Conservation (phyloP, 2,113 vertebrate genomes). For the Sitta europaea region DNA sequence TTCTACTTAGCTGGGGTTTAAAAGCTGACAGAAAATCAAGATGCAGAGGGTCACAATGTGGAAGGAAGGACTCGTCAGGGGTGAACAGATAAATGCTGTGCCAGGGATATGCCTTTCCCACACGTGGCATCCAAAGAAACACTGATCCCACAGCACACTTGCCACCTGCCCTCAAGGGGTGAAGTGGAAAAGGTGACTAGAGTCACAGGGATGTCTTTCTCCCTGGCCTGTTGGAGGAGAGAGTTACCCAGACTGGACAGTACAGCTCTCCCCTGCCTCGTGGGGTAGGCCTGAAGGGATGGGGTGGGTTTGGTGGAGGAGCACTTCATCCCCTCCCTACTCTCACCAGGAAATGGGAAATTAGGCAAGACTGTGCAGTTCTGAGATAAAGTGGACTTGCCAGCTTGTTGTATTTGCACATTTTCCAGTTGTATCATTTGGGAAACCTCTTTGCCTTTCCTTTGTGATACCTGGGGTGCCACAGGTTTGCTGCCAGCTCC, state of each 20-base stretch:
- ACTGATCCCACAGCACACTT: background rate
- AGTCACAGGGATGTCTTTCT: background rate
- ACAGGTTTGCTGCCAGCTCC: background rate
- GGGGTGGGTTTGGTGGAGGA: background rate
- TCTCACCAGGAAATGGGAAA: background rate
- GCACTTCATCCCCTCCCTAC: background rate
- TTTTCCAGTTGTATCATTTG: background rate
- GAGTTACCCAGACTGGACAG: background rate
- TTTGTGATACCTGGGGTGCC: background rate
- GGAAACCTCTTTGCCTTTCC: background rate
- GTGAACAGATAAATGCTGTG: background rate
- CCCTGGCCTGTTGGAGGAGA: background rate
- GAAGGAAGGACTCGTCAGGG: background rate
- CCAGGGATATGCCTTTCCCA: background rate
- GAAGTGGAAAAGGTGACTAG: background rate
- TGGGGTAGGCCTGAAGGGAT: background rate
- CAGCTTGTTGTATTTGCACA: background rate
- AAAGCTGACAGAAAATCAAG: slow-evolving; percentile 43
- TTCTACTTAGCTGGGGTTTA: background rate
- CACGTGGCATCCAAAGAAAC: background rate
- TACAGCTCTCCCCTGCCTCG: background rate
- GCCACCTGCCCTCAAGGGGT: background rate
- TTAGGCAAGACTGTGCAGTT: background rate
- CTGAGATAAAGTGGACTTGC: background rate
- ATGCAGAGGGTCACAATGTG: background rate